Evolutionary conservation across 2,797 vertebrate species (phyloP).

Genomic region (Melanotaenia maccullochi): DNA sequence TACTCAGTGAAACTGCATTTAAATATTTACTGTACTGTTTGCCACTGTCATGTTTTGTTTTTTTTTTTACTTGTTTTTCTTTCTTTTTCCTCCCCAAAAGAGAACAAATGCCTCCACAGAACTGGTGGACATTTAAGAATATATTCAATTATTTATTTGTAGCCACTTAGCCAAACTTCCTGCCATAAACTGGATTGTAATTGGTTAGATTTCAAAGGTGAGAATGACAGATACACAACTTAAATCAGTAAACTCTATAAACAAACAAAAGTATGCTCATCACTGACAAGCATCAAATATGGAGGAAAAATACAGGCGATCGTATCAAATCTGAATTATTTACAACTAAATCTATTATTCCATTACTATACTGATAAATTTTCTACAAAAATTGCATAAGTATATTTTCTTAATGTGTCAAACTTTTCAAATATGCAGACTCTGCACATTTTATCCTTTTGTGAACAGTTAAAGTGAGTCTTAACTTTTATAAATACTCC

Average conservation of each 20-base stretch:
- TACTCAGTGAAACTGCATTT: slow-evolving; percentile 8
- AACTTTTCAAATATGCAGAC: slow-evolving; percentile 41
- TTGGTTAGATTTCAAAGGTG: slow-evolving; percentile 15
- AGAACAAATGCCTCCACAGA: slow-evolving; percentile 14
- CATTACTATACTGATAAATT: slow-evolving; percentile 36
- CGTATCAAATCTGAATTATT: slow-evolving; percentile 77
- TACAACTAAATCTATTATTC: slow-evolving; percentile 71
- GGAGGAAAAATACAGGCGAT: slow-evolving; percentile 35
- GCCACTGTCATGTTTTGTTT: slow-evolving; percentile 13
- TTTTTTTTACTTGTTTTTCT: too few relatives aligned
- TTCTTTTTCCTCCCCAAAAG: neutral
- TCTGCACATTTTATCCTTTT: slow-evolving; percentile 41
- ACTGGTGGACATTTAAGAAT: neutral
- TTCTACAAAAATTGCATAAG: slow-evolving; percentile 78
- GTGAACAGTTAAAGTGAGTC: slow-evolving; percentile 23
- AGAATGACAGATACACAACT: slow-evolving; percentile 45
- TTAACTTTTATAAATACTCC: slow-evolving; percentile 60
- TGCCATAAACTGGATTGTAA: slow-evolving; percentile 7
- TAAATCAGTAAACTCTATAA: slow-evolving; percentile 33
- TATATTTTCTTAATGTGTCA: slow-evolving; percentile 45
- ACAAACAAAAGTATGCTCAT: slow-evolving; percentile 28
- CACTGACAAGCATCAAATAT: slow-evolving; percentile 41
- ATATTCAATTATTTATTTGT: neutral
- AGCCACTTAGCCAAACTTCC: slow-evolving; percentile 14
- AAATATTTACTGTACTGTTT: slow-evolving; percentile 2